A percentile compares a stretch with the other conserved stretches of the same genome.
These are phyloP conservation scores for Accipiter virgatus DNA, from an alignment of 2,113 vertebrate species.

Conservation along the genomic window DNA sequence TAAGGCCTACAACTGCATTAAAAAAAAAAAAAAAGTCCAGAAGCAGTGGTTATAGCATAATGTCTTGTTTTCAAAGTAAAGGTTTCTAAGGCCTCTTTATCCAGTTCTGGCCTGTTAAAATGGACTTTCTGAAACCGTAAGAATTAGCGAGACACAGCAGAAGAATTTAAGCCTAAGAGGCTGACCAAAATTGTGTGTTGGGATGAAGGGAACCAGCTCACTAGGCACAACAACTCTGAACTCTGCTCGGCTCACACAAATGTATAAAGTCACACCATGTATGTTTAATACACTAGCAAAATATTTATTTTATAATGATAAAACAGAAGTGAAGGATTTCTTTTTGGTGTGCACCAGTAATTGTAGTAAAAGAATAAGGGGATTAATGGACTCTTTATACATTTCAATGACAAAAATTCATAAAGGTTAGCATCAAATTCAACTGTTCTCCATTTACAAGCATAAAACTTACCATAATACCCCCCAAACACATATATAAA, in stretches of 20 bases:
- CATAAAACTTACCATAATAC: conserved; percentile 77
- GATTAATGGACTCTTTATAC: conserved; percentile 78
- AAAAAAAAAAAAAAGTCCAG: background rate
- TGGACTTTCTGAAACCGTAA: background rate
- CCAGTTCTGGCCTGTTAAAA: background rate
- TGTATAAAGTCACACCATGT: conserved; percentile 28
- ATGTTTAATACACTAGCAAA: conserved; percentile 80
- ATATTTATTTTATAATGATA: conserved; percentile 83
- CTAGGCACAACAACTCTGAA: background rate
- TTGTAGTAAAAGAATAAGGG: conserved; percentile 77
- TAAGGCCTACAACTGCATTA: background rate
- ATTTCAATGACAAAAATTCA: conserved; percentile 74
- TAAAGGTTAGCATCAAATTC: conserved; percentile 77
- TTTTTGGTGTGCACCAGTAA: conserved; percentile 82
- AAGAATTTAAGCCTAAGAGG: background rate
- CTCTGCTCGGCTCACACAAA: background rate
- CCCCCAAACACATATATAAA: conserved; percentile 81
- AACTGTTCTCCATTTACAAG: conserved; percentile 77
- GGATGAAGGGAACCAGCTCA: background rate
- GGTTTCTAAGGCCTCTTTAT: background rate
- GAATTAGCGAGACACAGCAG: background rate
- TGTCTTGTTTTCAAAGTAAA: background rate
- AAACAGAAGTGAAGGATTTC: conserved; percentile 79
- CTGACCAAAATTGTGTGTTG: background rate
- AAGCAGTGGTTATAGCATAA: background rate